phyloP scores from a whole-genome alignment of 2,797 vertebrate species.

The Zonotrichia albicollis region DNA sequence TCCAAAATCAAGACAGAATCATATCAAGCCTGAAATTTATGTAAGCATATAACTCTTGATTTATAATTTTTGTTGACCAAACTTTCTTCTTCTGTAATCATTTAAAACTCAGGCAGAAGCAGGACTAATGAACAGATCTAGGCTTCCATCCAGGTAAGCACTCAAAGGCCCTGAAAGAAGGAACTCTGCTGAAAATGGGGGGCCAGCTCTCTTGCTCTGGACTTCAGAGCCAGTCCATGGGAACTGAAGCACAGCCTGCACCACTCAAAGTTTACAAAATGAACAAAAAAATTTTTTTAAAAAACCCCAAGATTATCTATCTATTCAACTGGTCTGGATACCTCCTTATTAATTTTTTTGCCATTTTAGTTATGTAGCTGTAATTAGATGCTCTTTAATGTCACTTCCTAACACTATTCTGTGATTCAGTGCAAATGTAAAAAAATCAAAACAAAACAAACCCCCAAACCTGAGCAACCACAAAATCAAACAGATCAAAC shows the following conservation, averaged over 20 bases:
- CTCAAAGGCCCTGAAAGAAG: neutral
- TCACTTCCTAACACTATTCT: neutral
- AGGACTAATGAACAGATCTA: neutral
- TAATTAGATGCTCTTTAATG: neutral
- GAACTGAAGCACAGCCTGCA: neutral
- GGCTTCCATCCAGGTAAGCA: neutral
- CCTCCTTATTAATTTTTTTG: neutral
- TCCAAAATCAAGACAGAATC: neutral
- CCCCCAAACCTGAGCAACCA: accelerated
- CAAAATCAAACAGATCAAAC: neutral
- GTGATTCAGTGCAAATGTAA: neutral
- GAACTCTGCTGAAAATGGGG: neutral
- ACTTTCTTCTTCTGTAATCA: neutral
- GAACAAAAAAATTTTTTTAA: neutral
- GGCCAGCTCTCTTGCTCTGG: neutral
- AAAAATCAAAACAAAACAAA: neutral
- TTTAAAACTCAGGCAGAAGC: neutral
- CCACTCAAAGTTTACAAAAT: neutral
- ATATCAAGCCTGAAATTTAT: neutral
- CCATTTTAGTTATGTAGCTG: neutral
- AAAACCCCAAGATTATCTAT: neutral
- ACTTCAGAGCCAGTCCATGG: neutral
- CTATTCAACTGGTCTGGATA: neutral
- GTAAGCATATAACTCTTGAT: neutral
- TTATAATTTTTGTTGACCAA: neutral